Evolutionary conservation across 1,140 invertebrate genomes (phyloP), one percentile per base, ranked within the genome.

Genomic region (Saccostrea echinata): DNA sequence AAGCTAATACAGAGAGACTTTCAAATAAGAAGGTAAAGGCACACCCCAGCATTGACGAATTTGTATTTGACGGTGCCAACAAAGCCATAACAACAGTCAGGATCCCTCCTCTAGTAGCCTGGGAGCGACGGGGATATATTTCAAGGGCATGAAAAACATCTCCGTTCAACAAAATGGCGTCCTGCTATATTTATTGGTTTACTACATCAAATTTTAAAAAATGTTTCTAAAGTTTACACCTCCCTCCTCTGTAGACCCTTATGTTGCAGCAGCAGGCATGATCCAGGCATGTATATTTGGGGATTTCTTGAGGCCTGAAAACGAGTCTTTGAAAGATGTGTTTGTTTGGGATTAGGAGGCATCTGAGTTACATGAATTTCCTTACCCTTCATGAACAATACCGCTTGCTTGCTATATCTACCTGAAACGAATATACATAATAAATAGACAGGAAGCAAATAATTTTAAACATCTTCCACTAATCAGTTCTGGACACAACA

Each of bases 191-290:
- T n/a, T n/a, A n/a, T n/a, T n/a, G n/a, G n/a, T n/a, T n/a, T n/a
- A n/a, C n/a, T n/a, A n/a, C n/a, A n/a, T n/a, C n/a, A n/a, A n/a
- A n/a, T n/a, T n/a, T n/a, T n/a, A n/a, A n/a, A n/a, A n/a, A n/a
- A n/a, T n/a, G n/a, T n/a, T n/a, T n/a, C 94, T 99, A 86, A 98
- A 99, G 94, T 96, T 98, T 85, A 96, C 98, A 93, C 98, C 98
- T 13, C 96, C 98, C 4, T 98, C 98, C 86, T 99, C 99, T 95
- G 97, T 97, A 93, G 98, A 99, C 95, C 98, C 98, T 0, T 98
- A 98, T 95, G 94, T 88, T 9, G 94, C 94, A 11, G 92, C 93
- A 1, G 92, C 93, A 82, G 89, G 90, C 21, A 30, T 94, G 18
- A 89, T 92, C 43, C 85, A 91, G 21, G 82, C 86, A 0, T 87